These are phyloP conservation scores for Amphipoea oculea DNA, from an alignment of 2,888 invertebrate genomes.

Conservation along the genomic window DNA sequence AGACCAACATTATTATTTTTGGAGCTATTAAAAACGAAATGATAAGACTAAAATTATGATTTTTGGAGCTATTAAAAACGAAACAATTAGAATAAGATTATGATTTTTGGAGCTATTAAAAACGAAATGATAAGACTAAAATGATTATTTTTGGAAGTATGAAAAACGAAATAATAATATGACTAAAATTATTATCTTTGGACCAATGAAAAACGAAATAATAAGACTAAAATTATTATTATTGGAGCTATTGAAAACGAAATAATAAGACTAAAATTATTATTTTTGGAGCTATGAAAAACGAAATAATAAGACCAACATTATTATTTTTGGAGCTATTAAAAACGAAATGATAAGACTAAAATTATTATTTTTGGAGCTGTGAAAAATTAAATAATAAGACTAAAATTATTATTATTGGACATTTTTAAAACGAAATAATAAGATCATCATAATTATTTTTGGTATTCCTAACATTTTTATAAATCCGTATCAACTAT, in stretches of 20 bases:
- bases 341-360: not conserved
- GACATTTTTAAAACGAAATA: not conserved
- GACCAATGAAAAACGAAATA: no score
- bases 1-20: not conserved
- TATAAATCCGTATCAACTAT: constrained; percentile 10
- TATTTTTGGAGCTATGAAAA: not conserved
- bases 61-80: not conserved
- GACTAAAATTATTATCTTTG: not conserved
- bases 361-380: not conserved
- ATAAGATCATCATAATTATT: not conserved
- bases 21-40: no score
- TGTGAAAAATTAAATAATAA: not conserved
- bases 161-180: not conserved
- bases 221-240: not conserved
- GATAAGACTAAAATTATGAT: not conserved
- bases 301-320: not conserved
- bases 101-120: not conserved
- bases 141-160: not conserved
- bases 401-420: not conserved
- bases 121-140: not conserved
- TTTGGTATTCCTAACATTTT: not conserved
- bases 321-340: not conserved
- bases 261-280: not conserved
- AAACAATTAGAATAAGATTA: not conserved
- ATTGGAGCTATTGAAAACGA: no score